Evolutionary conservation across 2,888 invertebrate genomes (phyloP), one percentile per base, ranked within the genome.

Genomic region (Nasonia oneida): DNA sequence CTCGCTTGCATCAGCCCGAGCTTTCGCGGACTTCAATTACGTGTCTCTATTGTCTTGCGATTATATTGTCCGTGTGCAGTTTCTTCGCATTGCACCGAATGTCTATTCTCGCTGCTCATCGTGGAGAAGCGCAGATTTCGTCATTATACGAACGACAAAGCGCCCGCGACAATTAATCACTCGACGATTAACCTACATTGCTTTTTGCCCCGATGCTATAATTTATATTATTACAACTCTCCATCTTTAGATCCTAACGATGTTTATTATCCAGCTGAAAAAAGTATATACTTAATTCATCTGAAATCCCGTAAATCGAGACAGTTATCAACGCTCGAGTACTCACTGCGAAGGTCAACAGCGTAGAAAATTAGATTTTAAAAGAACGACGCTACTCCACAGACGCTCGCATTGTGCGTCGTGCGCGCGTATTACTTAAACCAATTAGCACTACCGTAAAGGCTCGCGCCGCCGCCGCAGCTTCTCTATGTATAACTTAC

Each of bases 311-410:
- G 47, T 47, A 82, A 82, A 82, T 82, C 67, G 47, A 37, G 50
- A 67, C 23, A 50, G 47, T 79, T 18, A 39, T 76, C 71, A n/a
- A 77, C 81, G 81, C 76, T 74, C 74, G 73, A 81, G 73, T 29
- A n/a, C 64, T 10, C 77, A 6, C 71, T 15, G 37, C 37, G 15
- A 37, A 37, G 29, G 64, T 71, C 81, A 71, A 53, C 47, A 61
- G 70, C 57, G 47, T 57, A 75, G 57, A 84, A 81, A 81, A 81
- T 81, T 77, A 64, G 18, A 73, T 81, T 81, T 81, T 47, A 85
- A 85, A 67, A 61, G n/a, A 42, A n/a, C 47, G 8, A 29, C 71
- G n/a, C 2, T 47, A 29, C 57, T 61, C 14, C 37, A 64, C 23
- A 76, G 14, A 8, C 73, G 4, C 77, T 81, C 81, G 29, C 29